Evolutionary conservation across 2,797 vertebrate species (phyloP).

Genomic region (Gambusia yucatana): DNA sequence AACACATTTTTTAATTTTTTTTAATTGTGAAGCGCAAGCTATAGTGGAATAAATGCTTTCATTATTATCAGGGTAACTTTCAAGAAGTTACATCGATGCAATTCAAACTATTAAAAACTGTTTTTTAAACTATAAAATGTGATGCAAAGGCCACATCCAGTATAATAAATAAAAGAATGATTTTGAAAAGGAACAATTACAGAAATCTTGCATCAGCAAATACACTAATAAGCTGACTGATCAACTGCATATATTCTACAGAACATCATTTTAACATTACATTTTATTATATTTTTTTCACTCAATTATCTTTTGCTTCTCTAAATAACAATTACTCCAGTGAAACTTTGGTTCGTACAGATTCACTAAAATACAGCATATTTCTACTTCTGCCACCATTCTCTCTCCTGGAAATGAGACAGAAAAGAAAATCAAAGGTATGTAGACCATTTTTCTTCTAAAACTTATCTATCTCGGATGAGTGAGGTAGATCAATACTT

Average conservation of each 20-base stretch:
- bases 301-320: background rate
- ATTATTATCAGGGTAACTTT: background rate
- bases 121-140: background rate
- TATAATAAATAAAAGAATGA: background rate
- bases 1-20: too few species aligned
- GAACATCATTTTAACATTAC: background rate
- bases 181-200: background rate
- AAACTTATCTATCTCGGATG: constrained; percentile 15
- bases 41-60: background rate
- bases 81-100: background rate
- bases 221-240: background rate
- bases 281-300: background rate
- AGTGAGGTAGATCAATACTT: constrained; percentile 52
- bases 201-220: background rate
- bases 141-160: background rate
- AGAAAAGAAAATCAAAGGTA: constrained; percentile 24
- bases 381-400: background rate
- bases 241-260: background rate
- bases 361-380: background rate
- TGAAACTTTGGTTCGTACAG: background rate
- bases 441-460: constrained; percentile 22
- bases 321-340: background rate
- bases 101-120: background rate
- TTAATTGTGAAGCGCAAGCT: background rate
- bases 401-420: background rate